Base-by-base conservation (phyloP, 2,113 vertebrate genomes). In the Labrus mixtus region DNA sequence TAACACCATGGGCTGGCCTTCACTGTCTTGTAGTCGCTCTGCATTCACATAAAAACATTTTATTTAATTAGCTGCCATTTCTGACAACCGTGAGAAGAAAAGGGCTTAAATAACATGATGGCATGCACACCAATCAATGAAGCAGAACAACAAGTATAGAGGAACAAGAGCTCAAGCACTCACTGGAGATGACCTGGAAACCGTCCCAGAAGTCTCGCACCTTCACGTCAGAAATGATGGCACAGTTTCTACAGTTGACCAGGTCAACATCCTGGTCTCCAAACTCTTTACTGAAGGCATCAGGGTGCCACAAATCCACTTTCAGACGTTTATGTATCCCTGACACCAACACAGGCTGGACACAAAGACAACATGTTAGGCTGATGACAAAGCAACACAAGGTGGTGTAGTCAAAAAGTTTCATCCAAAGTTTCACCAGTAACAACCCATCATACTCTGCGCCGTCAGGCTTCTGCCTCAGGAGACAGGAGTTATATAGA, bases 131-230 rank as follows among this genome's bases (percentile, higher is more conserved):
- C 11, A 65, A 51, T 13, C 3, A 41, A n/a, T 11, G 8, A 61
- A 43, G n/a, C 7, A 33, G 8, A 37, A 39, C 37, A 39, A 39
- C 37, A 41, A 41, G 11, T 33, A 41, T 11, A 41, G 11, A 41
- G 11, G 11, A 58, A 20, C 4, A 41, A 22, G 1, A 2, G 22
- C 58, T 37, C 20, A 37, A 22, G 4, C 68, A 95, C 96, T 96
- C 84, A 99, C 98, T 98, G 87, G 95, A 95, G 94, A 99, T 96
- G 81, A 97, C 93, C 92, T 99, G 95, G 81, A 99, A 99, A 79
- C 98, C 98, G 91, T 99, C 98, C 97, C 97, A 99, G 94, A 99
- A 99, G 84, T 99, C 98, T 75, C 98, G 95, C 88, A 99, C 97
- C 94, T 99, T 99, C 85, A 99, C 97, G 75, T 99, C 98, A 53